Percentiles rank a stretch among this genome's conserved stretches.
Conservation (phyloP, 2,797 vertebrate genomes). For the Xiphorhynchus erythropygius region DNA sequence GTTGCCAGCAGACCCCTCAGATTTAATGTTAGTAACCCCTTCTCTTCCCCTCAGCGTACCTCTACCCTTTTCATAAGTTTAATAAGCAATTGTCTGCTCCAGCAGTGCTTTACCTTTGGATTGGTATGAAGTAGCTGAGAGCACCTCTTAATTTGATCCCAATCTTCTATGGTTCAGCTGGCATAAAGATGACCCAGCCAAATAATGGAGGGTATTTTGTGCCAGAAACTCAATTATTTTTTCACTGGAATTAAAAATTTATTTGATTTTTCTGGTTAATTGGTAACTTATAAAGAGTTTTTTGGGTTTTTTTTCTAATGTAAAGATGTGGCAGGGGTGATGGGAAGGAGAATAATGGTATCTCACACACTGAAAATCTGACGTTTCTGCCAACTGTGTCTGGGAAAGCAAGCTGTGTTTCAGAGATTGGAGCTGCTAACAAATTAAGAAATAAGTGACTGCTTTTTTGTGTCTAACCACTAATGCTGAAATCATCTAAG, state of each 20-base stretch:
- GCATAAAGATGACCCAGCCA: neutral
- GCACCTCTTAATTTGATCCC: neutral
- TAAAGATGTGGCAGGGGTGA: rapidly evolving
- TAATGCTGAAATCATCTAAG: neutral
- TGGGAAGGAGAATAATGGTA: neutral
- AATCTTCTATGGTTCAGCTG: neutral
- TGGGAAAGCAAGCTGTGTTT: neutral
- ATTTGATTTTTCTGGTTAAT: neutral
- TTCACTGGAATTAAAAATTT: neutral
- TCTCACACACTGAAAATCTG: neutral
- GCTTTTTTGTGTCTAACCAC: neutral
- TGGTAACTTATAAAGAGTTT: neutral
- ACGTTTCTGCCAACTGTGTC: neutral
- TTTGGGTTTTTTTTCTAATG: neutral
- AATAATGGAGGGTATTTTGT: neutral
- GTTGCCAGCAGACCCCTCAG: neutral
- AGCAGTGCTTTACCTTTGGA: neutral
- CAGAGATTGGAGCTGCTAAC: neutral
- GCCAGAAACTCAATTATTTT: neutral
- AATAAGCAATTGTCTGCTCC: neutral
- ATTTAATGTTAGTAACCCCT: neutral
- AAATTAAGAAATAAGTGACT: neutral
- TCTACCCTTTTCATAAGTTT: neutral
- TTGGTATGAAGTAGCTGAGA: neutral
- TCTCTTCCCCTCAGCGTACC: neutral